phyloP scores from a whole-genome alignment of 2,113 vertebrate genomes.

The Megaceryle torquata region DNA sequence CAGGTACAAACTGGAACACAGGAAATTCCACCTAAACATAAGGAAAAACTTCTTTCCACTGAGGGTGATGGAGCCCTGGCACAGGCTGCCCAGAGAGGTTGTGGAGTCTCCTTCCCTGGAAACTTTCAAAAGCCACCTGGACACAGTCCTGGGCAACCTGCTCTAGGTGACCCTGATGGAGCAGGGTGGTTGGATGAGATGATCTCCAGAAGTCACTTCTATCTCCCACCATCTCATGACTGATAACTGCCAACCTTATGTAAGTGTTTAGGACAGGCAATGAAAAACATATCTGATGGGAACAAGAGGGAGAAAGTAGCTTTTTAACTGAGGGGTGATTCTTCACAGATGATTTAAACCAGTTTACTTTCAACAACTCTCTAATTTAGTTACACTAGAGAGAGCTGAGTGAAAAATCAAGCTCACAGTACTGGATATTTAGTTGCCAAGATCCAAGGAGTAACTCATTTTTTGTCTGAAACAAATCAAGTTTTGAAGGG shows the following conservation, averaged over 20 bases:
- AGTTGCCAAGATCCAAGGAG: not conserved
- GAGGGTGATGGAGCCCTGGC: too few species aligned
- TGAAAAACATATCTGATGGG: not conserved
- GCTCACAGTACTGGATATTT: not conserved
- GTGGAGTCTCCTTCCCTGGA: too few species aligned
- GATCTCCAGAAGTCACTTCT: too few species aligned
- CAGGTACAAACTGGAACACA: too few species aligned
- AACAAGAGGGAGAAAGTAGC: not conserved
- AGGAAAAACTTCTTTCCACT: too few species aligned
- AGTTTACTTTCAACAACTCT: not conserved
- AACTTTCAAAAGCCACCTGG: too few species aligned
- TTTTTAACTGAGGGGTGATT: not conserved
- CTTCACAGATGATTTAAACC: not conserved
- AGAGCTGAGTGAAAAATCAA: not conserved
- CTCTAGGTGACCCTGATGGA: too few species aligned
- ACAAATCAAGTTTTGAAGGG: not conserved
- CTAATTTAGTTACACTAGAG: not conserved
- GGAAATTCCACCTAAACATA: too few species aligned
- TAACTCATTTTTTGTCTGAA: not conserved
- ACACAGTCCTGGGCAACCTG: too few species aligned
- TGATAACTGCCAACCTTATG: not conserved
- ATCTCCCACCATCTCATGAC: too few species aligned
- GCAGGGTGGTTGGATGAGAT: too few species aligned
- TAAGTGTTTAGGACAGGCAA: not conserved
- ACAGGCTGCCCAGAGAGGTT: too few species aligned